phyloP scores from a whole-genome alignment of 2,797 vertebrate genomes.

The Neopelma chrysocephalum region DNA sequence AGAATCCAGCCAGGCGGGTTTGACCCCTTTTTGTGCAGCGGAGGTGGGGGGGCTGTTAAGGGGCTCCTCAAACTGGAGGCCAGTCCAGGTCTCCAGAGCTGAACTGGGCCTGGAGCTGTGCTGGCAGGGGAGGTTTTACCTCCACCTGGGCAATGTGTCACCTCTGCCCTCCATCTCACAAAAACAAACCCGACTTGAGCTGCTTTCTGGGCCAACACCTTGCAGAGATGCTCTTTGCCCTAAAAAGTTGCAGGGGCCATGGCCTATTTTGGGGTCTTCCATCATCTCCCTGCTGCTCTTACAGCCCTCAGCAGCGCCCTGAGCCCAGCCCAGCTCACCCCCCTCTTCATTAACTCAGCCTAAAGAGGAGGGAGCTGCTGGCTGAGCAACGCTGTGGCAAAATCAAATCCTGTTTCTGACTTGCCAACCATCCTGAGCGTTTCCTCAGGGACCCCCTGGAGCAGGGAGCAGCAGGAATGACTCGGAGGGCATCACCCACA shows the following conservation, averaged over 20 bases:
- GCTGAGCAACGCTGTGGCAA: background rate
- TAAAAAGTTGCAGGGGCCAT: background rate
- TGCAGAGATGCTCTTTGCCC: background rate
- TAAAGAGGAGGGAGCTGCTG: background rate
- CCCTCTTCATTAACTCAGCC: background rate
- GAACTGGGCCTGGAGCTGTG: background rate
- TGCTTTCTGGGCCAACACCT: rapidly evolving
- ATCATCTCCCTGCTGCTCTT: background rate
- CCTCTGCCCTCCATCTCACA: background rate
- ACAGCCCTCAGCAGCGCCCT: background rate
- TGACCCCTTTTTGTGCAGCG: background rate
- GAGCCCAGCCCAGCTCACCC: background rate
- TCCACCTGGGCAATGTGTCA: rapidly evolving
- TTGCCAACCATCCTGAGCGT: background rate
- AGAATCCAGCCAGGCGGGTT: background rate
- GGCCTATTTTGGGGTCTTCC: background rate
- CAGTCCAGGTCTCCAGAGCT: background rate
- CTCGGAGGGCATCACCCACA: background rate
- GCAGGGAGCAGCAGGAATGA: background rate
- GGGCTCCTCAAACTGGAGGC: background rate
- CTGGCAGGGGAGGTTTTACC: background rate
- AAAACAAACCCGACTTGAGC: background rate
- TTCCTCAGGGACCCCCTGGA: background rate
- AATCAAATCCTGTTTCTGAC: background rate
- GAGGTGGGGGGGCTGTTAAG: background rate